Evolutionary conservation across 2,888 invertebrate species (phyloP).

Genomic region (Linnaemya tessellans): DNA sequence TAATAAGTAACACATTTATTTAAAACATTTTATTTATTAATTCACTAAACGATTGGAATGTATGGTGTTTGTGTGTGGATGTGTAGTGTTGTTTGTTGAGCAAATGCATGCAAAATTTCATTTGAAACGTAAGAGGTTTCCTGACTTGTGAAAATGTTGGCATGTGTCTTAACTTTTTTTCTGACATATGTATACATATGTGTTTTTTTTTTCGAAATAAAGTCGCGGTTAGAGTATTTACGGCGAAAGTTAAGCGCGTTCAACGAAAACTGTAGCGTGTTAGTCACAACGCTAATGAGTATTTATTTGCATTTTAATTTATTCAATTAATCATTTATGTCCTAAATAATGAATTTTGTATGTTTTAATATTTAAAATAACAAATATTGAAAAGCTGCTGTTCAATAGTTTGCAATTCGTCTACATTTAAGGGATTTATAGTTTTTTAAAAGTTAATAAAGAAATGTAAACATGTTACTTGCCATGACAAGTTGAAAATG

Average conservation of each 20-base stretch:
- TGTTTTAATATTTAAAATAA: background rate
- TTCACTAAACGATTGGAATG: slow-evolving; percentile 19
- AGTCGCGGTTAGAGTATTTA: background rate
- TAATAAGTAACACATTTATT: slow-evolving; percentile 45
- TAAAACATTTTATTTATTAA: slow-evolving; percentile 34
- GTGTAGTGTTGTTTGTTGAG: background rate
- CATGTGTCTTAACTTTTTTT: too few relatives aligned
- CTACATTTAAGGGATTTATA: slow-evolving; percentile 12
- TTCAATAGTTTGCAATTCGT: background rate
- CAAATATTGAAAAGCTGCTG: background rate
- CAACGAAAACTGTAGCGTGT: too few relatives aligned
- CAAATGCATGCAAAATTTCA: background rate
- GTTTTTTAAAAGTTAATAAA: background rate
- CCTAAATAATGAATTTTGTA: background rate
- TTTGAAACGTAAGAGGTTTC: too few relatives aligned
- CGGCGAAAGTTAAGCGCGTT: too few relatives aligned
- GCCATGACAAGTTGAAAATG: too few relatives aligned
- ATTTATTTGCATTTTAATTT: background rate
- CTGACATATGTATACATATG: too few relatives aligned
- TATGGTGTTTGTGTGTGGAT: slow-evolving; percentile 13
- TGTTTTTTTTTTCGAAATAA: background rate
- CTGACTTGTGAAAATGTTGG: too few relatives aligned
- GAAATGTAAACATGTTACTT: too few relatives aligned
- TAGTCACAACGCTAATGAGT: background rate
- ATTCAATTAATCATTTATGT: background rate